Conservation (phyloP, 2,113 vertebrate genomes). For the Polypterus senegalus region DNA sequence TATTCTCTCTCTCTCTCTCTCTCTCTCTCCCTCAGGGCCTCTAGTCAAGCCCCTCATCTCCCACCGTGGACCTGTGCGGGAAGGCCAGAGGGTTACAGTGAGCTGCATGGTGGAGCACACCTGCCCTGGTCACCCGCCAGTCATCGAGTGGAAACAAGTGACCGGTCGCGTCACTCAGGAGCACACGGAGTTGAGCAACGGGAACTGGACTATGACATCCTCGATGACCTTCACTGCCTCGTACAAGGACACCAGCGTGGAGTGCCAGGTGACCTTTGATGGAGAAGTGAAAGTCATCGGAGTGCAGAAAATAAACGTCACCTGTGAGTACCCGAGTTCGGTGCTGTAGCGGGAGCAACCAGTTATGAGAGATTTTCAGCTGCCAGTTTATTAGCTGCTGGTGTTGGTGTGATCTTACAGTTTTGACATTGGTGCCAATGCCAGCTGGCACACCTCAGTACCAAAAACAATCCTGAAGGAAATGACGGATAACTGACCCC, state of each 20-base stretch:
- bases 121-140: slow-evolving; percentile 42
- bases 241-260: slow-evolving; percentile 32
- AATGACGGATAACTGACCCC: too few relatives aligned
- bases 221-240: slow-evolving; percentile 40
- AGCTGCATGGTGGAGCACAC: slow-evolving; percentile 43
- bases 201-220: slow-evolving; percentile 13
- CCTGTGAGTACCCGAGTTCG: slow-evolving; percentile 36
- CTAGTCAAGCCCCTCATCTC: slow-evolving; percentile 39
- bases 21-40: slow-evolving; percentile 23
- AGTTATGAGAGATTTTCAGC: too few relatives aligned
- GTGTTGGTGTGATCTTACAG: too few relatives aligned
- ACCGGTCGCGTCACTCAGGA: slow-evolving; percentile 11
- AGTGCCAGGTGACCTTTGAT: slow-evolving; percentile 38
- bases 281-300: slow-evolving; percentile 12
- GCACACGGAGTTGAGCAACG: slow-evolving; percentile 16
- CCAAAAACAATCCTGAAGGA: too few relatives aligned
- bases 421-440: too few relatives aligned
- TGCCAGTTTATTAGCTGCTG: too few relatives aligned
- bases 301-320: slow-evolving; percentile 35
- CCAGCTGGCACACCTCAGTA: too few relatives aligned
- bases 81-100: slow-evolving; percentile 40
- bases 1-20: not conserved
- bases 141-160: slow-evolving; percentile 40
- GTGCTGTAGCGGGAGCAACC: not conserved
- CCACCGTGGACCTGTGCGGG: slow-evolving; percentile 27